Base-by-base conservation (phyloP, 2,797 vertebrate species). In the Morelia viridis region DNA sequence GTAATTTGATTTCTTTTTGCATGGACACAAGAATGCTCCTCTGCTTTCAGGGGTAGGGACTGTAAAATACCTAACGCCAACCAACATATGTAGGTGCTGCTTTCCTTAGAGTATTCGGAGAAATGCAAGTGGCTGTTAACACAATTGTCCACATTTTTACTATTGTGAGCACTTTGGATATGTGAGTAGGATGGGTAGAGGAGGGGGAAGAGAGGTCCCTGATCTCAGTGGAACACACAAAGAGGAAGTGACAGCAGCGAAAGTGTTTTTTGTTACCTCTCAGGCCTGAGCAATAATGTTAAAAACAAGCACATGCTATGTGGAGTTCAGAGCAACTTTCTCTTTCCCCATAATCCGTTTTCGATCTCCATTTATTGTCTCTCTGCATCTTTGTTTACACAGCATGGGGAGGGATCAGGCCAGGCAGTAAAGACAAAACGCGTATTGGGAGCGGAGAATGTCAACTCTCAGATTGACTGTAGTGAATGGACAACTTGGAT, bases 371-470 rank as follows among this genome's bases (percentile, higher is more conserved):
- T 94, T 96, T 76, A 93, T 93, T 94, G 93, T 1, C 0, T 94
- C 95, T 95, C 92, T 94, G 94, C 88, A 86, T 96, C 95, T 96
- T 93, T 94, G 94, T 92, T 94, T 89, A 0, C 89, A 88, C 95
- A 89, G 91, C 94, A 93, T 95, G 0, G 0, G 94, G 94, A 95
- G 62, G 65, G 41, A 87, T 28, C 62, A 1, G 13, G 24, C 26
- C 50, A 56, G 50, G 13, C 46, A 35, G 53, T 58, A n/a, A 46
- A 11, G 22, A 24, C 90, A 19, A 35, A 35, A 64, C 28, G 13
- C 1, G 10, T 53, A 31, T n/a, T 0, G 35, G 31, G 65, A 31
- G 53, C n/a, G 1, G 90, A 6, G 61, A 46, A 15, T n/a, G 68
- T 86, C 4, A 6, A 5, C 26, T n/a, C 9, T 46, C 35, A 61